Evolutionary conservation across 2,888 invertebrate species (phyloP), one percentile per base, ranked within the genome.

Genomic region (Volucella bombylans): DNA sequence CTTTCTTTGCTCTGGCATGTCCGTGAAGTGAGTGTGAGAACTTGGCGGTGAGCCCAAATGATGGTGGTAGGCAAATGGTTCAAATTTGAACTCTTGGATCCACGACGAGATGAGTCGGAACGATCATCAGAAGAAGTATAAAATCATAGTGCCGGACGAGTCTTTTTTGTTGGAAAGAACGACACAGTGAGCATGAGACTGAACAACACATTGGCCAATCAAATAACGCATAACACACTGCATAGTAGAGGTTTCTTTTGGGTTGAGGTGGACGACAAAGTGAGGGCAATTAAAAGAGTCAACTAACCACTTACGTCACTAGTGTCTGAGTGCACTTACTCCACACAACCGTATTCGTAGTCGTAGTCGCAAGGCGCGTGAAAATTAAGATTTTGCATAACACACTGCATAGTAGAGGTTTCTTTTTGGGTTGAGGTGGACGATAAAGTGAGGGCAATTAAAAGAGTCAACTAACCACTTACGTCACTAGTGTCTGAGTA

Each of bases 11-110:
- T 6, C 49, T 52, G 47, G 38, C 14, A 62, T 50, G 67, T 62
- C 78, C 77, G 55, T 77, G 81, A 76, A 38, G 11, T 38, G 52
- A 18, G 14, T 68, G 57, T 68, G 54, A 68, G 62, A 82, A 78
- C 38, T 65, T 82, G 82, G 82, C 73, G 43, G 0, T 45, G 10
- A 15, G 82, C 73, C 78, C 39, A 64, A 78, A 64, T 50, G 45
- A 43, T 64, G 6, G 31, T 31, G 6, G 31, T 6, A 6, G 31
- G 6, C 31, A 31, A 31, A 31, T 31, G 31, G 31, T 31, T 31
- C 38, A 11, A 39, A 50, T 50, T 52, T 15, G 39, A 65, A 39
- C 12, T 39, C 2, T 41, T 15, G 43, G 8, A 38, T 15, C 15
- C 15, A 6, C 31, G n/a, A 31, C 6, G 31, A 31, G 31, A 31